Conservation (phyloP, 1,140 invertebrate genomes). For the Aphelenchoides besseyi region DNA sequence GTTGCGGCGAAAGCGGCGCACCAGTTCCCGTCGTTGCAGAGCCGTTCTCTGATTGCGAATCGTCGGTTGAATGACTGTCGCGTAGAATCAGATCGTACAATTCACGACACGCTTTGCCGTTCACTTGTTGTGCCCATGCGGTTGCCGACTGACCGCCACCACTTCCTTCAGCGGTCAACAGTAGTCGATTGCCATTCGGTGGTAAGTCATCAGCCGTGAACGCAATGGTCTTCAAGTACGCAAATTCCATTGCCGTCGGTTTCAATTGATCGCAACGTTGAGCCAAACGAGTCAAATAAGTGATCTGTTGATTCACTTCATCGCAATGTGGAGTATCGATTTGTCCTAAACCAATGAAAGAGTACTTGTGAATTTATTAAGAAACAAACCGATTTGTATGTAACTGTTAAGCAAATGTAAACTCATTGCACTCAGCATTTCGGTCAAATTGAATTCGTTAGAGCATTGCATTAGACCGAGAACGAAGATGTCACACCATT, state of each 20-base stretch:
- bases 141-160: constrained; percentile 10
- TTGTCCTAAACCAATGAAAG: constrained; percentile 33
- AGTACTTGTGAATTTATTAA: background rate
- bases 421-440: constrained; percentile 78
- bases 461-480: constrained; percentile 85
- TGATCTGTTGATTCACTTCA: constrained; percentile 61
- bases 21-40: constrained; percentile 16
- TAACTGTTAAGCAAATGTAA: constrained; percentile 65
- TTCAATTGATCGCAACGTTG: constrained; percentile 72
- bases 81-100: constrained; percentile 69
- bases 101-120: constrained; percentile 74
- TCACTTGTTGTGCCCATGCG: constrained; percentile 69
- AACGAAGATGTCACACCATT: constrained; percentile 88
- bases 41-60: constrained; percentile 43
- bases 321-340: constrained; percentile 53
- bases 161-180: background rate
- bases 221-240: constrained; percentile 81
- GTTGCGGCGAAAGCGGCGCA: constrained; percentile 20
- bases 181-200: constrained; percentile 13
- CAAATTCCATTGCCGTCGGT: constrained; percentile 78
- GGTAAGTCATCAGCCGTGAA: constrained; percentile 64
- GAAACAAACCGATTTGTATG: background rate
- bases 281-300: constrained; percentile 66
- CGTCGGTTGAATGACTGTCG: constrained; percentile 27
- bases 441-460: constrained; percentile 74